Base-by-base conservation (phyloP, 1,140 invertebrate genomes). In the Camponotus vicinus region DNA sequence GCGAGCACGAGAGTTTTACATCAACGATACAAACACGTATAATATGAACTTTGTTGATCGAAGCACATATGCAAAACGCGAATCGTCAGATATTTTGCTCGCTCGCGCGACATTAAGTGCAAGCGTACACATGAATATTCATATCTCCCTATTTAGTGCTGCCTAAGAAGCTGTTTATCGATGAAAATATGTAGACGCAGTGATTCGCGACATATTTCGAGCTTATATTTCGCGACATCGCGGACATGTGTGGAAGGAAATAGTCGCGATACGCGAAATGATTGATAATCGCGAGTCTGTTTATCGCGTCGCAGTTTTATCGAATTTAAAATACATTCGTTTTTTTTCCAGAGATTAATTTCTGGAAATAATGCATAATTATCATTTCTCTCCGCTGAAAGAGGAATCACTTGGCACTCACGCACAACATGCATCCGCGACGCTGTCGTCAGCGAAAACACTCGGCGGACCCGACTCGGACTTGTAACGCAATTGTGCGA, bases 401-500 rank as follows among this genome's bases (percentile, higher is more conserved):
- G 37, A 82, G n/a, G 42, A 71, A 82, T 73, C 27, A 61, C 55
- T 42, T 18, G 45, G 18, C 69, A 63, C 42, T 21, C 76, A 64
- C 83, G 80, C 40, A 73, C 32, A 21, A 21, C 57, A 18, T n/a
- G 66, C 32, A 45, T 34, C 15, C 52, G n/a, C 15, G 27, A 66
- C 69, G 42, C 9, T 13, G 49, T 52, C 27, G 18, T 3, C 67
- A 45, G 78, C 86, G 90, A 92, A 93, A 93, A 91, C 89, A 87
- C 89, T 73, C 87, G 73, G 89, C 86, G 73, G 88, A 52, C 15
- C 15, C 87, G 89, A 93, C 92, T 92, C 88, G 88, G 89, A 93
- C 92, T 94, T 92, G 86, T 94, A 94, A 94, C 92, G 91, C 91
- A 93, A 94, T 93, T 93, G 92, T 93, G 91, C 91, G 89, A 92